phyloP scores from a whole-genome alignment of 2,797 vertebrate species.

The Macropodus opercularis region DNA sequence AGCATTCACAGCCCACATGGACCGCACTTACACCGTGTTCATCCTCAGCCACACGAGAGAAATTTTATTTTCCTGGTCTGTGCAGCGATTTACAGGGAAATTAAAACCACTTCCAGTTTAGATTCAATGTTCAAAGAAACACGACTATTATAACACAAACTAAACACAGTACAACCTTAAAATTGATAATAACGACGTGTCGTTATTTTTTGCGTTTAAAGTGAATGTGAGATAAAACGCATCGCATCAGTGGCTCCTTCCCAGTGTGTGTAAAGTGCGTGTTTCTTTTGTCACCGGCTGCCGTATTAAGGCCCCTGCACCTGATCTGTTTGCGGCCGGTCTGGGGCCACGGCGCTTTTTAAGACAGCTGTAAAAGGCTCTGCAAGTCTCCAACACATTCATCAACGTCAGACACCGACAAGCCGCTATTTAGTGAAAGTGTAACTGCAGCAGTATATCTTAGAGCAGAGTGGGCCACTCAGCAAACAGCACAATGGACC shows the following conservation, averaged over 20 bases:
- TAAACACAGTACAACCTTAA: not conserved
- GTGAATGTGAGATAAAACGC: slow-evolving; percentile 26
- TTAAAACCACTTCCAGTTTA: slow-evolving; percentile 22
- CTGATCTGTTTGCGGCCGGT: slow-evolving; percentile 67
- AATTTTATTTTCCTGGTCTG: slow-evolving; percentile 24
- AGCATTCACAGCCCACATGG: slow-evolving; percentile 34
- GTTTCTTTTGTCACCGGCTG: slow-evolving; percentile 50
- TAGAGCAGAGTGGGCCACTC: slow-evolving; percentile 67
- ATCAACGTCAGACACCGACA: slow-evolving; percentile 83
- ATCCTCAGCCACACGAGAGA: slow-evolving; percentile 40
- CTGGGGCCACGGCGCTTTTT: slow-evolving; percentile 67
- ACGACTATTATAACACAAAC: not conserved
- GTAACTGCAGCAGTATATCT: slow-evolving; percentile 78
- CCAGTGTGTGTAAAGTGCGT: slow-evolving; percentile 19
- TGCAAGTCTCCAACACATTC: slow-evolving; percentile 81
- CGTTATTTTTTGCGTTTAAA: too few relatives aligned
- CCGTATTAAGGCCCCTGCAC: slow-evolving; percentile 62
- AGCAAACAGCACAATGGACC: slow-evolving; percentile 66
- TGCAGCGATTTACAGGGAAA: slow-evolving; percentile 30
- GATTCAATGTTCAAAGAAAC: not conserved
- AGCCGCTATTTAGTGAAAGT: slow-evolving; percentile 79
- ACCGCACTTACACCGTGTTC: slow-evolving; percentile 29
- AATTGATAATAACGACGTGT: not conserved
- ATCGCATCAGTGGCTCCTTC: slow-evolving; percentile 8
- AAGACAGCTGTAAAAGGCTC: slow-evolving; percentile 85